Base-by-base conservation (phyloP, 2,113 vertebrate species). In the Entomyzon cyanotis region DNA sequence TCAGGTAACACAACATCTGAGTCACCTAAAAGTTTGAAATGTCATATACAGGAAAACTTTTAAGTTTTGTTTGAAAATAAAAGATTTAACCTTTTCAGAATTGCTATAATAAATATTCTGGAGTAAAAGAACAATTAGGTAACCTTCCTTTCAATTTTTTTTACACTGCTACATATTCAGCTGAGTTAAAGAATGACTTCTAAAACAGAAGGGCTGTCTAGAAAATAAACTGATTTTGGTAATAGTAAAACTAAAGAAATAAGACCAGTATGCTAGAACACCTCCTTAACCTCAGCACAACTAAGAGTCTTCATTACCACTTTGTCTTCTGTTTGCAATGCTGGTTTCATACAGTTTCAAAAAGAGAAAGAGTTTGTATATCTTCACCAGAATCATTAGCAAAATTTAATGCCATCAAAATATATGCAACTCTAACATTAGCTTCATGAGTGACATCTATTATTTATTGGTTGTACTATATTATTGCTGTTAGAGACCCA, bases 1-100 rank as follows among this genome's bases (percentile, higher is more conserved):
- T 77, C 16, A 25, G 49, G 41, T 23, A 69, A 37, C 49, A 65
- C 44, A 77, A 69, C 35, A 58, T 83, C 52, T 92, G 85, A 92
- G 68, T 94, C 94, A 93, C 33, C 50, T 76, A 37, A 58, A 84
- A 82, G 41, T 87, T 73, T 77, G 68, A 69, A 86, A 88, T 80
- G 63, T 92, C 50, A 59, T 39, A 18, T 24, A 74, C 39, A 86
- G 55, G 63, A 67, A 84, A 93, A 55, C 21, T 23, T 73, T 23
- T 73, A 28, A 33, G 23, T 60, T 94, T 88, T 39, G 37, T 80
- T 56, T 62, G 68, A 90, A 92, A 87, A 49, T 20, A 65, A 65
- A 85, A 65, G 4, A 49, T 69, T 80, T 89, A 39, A 39, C 63
- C 68, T 93, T 91, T 73, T 64, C 39, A 67, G 52, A 93, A 35